Base-by-base conservation (phyloP, 2,888 invertebrate genomes). In the Pristionchus exspectatus region DNA sequence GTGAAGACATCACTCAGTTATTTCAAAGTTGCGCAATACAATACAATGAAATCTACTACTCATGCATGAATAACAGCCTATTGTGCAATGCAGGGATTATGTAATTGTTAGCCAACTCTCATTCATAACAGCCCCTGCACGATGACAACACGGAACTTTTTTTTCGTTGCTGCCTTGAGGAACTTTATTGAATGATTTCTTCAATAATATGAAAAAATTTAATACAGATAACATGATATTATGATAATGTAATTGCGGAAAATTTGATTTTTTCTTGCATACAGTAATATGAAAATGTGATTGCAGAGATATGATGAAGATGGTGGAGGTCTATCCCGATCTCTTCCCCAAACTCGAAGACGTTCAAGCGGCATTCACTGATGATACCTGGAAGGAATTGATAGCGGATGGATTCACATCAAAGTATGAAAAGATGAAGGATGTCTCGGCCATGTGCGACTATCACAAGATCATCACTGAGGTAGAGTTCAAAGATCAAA, bases 391-490 rank as follows among this genome's bases (percentile, higher is more conserved):
- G 87, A 84, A 90, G 50, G 91, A 90, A 85, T n/a, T 91, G 81
- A 91, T 93, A 84, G 89, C 91, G 16, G 85, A 83, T 84, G 87
- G 91, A 18, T 94, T 94, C 89, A 72, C 24, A 66, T 92, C 90
- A 74, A 90, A 89, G 87, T 94, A 84, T 72, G 83, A 91, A 38
- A 69, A 87, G 63, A 93, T 94, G 93, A 90, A 91, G 3, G 83
- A 87, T 5, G 81, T 90, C 33, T 91, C 92, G n/a, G 72, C 91
- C 81, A 89, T 91, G 87, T 94, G 94, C 90, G 90, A 94, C 90
- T 94, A 93, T 85, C 88, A 91, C 24, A 88, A 91, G 69, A 94
- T 93, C 77, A 94, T 94, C 63, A 91, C 91, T 30, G 93, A 95
- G 90, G 94, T 94, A 72, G 14, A 54, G 44, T 16, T 10, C 56